A percentile compares a stretch with the other conserved stretches of the same genome.
These are phyloP conservation scores for Amphimedon queenslandica DNA, from an alignment of 37 sponge, comb jelly and placozoan genomes.

Conservation along the genomic window DNA sequence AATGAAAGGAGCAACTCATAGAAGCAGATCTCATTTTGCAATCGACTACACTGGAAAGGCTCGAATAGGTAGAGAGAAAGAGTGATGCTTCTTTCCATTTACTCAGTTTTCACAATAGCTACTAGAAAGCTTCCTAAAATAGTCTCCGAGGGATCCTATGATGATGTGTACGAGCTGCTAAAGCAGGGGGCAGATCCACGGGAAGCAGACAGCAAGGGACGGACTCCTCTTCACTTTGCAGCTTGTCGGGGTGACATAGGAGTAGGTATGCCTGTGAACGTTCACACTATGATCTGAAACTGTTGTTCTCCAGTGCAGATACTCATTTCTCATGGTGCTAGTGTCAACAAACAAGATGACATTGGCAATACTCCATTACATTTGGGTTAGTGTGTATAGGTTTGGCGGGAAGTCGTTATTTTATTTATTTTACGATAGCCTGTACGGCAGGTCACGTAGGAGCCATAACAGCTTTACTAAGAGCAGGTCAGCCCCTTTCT, in stretches of 20 bases:
- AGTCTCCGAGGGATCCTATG: background rate
- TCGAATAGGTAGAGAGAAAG: background rate
- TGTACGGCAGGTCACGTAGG: constrained; percentile 52
- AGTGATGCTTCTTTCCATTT: background rate
- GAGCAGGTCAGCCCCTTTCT: constrained; percentile 34
- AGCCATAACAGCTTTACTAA: constrained; percentile 49
- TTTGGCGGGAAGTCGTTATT: background rate
- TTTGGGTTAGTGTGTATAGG: constrained; percentile 26
- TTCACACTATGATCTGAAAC: background rate
- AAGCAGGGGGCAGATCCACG: constrained; percentile 42
- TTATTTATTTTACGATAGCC: constrained; percentile 14
- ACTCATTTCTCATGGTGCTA: constrained; percentile 55
- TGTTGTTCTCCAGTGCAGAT: constrained; percentile 63
- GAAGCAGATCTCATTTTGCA: background rate
- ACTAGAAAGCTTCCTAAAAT: constrained; percentile 1
- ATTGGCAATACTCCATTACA: constrained; percentile 76
- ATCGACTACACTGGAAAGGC: background rate
- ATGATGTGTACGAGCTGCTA: constrained; percentile 34
- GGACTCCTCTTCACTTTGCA: constrained; percentile 81
- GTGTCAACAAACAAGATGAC: constrained; percentile 57
- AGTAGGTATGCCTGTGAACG: background rate
- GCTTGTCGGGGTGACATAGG: constrained; percentile 39
- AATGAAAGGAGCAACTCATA: constrained; percentile 7
- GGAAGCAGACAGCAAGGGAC: constrained; percentile 57
- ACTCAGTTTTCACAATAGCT: background rate